Conservation (phyloP, 2,113 vertebrate genomes). For the Onychostoma macrolepis region DNA sequence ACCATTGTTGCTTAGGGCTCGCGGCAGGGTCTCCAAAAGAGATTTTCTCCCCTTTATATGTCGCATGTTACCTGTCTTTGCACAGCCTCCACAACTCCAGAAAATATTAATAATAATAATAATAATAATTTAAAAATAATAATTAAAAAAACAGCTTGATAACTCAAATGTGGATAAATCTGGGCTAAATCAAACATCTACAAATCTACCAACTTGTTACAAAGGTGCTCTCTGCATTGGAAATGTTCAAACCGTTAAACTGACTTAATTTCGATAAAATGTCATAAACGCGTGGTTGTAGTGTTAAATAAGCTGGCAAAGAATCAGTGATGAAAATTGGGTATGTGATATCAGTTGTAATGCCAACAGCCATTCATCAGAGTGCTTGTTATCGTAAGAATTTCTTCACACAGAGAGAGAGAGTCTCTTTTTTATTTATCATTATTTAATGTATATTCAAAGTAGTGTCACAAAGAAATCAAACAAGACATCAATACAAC, state of each 20-base stretch:
- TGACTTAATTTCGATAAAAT: constrained; percentile 25
- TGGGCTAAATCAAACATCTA: background rate
- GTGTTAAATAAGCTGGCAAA: constrained; percentile 42
- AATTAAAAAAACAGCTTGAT: background rate
- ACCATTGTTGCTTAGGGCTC: constrained; percentile 54
- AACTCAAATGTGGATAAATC: background rate
- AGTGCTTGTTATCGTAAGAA: constrained; percentile 50
- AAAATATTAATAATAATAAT: background rate
- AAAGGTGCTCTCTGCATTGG: background rate
- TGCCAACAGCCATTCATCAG: constrained; percentile 52
- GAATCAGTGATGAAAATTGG: constrained; percentile 38
- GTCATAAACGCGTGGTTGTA: constrained; percentile 22
- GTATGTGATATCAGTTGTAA: constrained; percentile 54
- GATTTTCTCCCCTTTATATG: background rate
- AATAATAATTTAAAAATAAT: background rate
- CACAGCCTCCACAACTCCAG: background rate
- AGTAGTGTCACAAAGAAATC: constrained; percentile 1
- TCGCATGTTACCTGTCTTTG: constrained; percentile 45
- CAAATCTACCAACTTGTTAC: background rate
- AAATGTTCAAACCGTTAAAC: background rate
- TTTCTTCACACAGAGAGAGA: constrained; percentile 36
- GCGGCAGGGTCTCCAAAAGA: constrained; percentile 40
- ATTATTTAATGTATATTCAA: constrained; percentile 31
- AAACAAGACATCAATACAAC: background rate
- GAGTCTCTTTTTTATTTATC: constrained; percentile 11